Base-by-base conservation (phyloP, 1,140 invertebrate species). In the Eriosoma lanigerum region DNA sequence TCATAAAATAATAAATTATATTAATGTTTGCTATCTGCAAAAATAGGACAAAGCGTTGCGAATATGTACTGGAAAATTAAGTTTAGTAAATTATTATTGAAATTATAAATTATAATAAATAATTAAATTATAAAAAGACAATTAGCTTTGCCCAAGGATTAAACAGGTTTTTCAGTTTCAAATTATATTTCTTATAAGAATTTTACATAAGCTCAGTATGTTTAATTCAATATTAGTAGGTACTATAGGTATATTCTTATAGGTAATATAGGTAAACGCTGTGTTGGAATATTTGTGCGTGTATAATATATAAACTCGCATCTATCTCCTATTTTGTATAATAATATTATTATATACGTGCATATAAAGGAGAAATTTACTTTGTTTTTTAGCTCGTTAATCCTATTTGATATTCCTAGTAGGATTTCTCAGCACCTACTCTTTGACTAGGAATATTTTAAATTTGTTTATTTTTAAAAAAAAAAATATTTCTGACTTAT, bases 361-460 rank as follows among this genome's bases (percentile, higher is more conserved):
- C 24, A 6, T 58, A 32, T 24, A 58, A 46, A 56, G n/a, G 12
- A 32, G 50, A 54, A 50, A 58, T 44, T 12, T 76, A 12, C 58
- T 58, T 76, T 76, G 72, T 76, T 76, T 19, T 58, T 50, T 44
- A 19, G n/a, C 50, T 17, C 19, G 9, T 24, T 78, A 78, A 78
- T 78, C 75, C 56, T 78, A 38, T 78, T 78, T 78, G 56, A 78
- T 78, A 78, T 78, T 78, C 38, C 21, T 19, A 15, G 75, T 62
- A 1, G 24, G 75, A 78, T 62, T 62, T 78, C 21, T 60, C 24
- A 60, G 54, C 6, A 44, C 0, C 21, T 21, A 2, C 1, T 15
- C 9, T 46, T 78, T 17, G 17, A 46, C 9, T 4, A 58, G 13
- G 6, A 78, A 62, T 60, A 56, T 29, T 78, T 76, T 29, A 48